phyloP scores from a whole-genome alignment of 2,113 vertebrate species.

The Bothrops jararaca region DNA sequence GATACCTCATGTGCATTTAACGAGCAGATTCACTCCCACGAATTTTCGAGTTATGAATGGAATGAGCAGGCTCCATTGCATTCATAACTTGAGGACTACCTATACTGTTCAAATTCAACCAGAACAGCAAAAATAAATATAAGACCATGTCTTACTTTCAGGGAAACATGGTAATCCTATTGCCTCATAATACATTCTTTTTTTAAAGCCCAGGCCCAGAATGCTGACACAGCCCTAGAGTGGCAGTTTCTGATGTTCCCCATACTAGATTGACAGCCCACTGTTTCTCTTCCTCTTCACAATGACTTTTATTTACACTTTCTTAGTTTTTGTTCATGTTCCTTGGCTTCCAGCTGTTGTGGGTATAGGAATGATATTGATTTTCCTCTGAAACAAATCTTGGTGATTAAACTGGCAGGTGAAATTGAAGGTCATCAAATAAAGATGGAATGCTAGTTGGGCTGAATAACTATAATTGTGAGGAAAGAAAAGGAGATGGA shows the following conservation, averaged over 20 bases:
- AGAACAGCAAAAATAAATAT: background rate
- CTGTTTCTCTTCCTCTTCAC: background rate
- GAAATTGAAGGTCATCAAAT: background rate
- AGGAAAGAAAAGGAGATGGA: background rate
- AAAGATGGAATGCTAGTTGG: background rate
- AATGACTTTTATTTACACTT: background rate
- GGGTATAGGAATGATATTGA: background rate
- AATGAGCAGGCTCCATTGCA: too few species aligned
- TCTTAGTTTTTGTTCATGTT: background rate
- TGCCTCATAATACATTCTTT: background rate
- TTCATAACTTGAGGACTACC: too few species aligned
- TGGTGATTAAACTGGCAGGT: background rate
- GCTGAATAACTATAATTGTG: background rate
- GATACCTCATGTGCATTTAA: too few species aligned
- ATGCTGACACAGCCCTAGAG: background rate
- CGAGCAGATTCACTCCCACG: too few species aligned
- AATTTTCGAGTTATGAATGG: too few species aligned
- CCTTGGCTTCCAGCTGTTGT: slow-evolving; percentile 2
- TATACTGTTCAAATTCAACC: background rate
- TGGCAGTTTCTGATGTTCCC: background rate
- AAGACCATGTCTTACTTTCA: too few species aligned
- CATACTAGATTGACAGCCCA: background rate
- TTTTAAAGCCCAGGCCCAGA: background rate
- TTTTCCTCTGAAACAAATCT: background rate
- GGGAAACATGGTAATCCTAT: background rate